Base-by-base conservation (phyloP, 2,113 vertebrate species). In the Malurus elegans region DNA sequence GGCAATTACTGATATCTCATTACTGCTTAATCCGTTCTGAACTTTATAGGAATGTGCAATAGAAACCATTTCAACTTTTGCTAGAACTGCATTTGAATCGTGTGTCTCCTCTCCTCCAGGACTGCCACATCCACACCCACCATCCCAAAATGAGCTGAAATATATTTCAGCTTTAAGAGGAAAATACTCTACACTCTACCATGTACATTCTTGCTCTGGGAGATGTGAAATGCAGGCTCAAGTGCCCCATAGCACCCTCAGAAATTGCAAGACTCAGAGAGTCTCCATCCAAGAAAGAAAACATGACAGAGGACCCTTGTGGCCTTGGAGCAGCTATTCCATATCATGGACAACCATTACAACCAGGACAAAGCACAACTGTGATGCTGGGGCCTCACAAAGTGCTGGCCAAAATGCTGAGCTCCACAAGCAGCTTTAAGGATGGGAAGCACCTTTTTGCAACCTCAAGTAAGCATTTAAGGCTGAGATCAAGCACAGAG, bases 1-100 rank as follows among this genome's bases (percentile, higher is more conserved):
- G 48, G 53, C 57, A 89, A 81, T 95, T 93, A 87, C 73, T 71
- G 48, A 79, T 94, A 91, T 81, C 86, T 95, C 79, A 88, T 89
- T 92, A 84, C 91, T 6, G 8, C 70, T 87, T 93, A 91, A 91
- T 95, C 73, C 62, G 18, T 70, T 85, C 72, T 91, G 92, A 95
- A 84, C 80, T 79, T 86, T 67, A 38, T 74, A 87, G 94, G 86
- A 93, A 93, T 93, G 86, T 66, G 69, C 74, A 89, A 91, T 8
- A 92, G 76, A 72, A 92, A 84, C 60, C 48, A 69, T 76, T 89
- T 67, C 36, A 94, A 67, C 31, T 92, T 94, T 69, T 89, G 28
- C 56, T 89, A 84, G 57, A 75, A 29, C 24, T 66, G 69, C 56
- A 85, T 79, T 79, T 74, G 51, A 90, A 69, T 92, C 10, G 0